Base-by-base conservation (phyloP, 1,140 invertebrate species). In the Musca domestica region DNA sequence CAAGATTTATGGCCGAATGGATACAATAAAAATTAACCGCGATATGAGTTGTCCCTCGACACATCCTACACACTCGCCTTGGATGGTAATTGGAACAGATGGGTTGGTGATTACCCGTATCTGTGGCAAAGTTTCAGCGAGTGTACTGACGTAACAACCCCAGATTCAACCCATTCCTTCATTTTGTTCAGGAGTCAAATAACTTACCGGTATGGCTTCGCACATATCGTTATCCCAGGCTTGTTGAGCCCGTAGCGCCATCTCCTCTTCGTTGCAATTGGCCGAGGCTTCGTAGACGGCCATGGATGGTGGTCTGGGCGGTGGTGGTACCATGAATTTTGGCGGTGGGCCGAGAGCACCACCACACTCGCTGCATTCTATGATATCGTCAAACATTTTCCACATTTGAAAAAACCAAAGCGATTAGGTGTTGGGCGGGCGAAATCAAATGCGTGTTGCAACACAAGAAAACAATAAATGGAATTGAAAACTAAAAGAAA, bases 261-360 rank as follows among this genome's bases (percentile, higher is more conserved):
- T 47, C 41, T 76, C 74, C 69, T 78, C 75, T 68, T 74, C 75
- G 27, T 79, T 76, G 72, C 76, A 78, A 46, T 80, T 78, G 70
- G 71, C 74, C 14, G 72, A 71, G 71, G 72, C 72, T 25, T 73
- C 74, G 46, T 71, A 77, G 17, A 78, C 80, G 68, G 85, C 85
- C 22, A 87, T 71, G 49, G 85, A 83, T 2, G 86, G 85, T 30
- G 86, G 86, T 71, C 86, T 70, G 1, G 86, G 86, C 0, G 86
- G 86, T 41, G 86, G 86, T 27, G 86, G 86, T 71, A 87, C 78
- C 54, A 86, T 78, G 72, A 87, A 87, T 77, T 86, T 84, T 66
- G 86, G 86, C 68, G 86, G 86, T 69, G 86, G 85, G 52, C 85
- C 86, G 61, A 86, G 78, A 79, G 85, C 82, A 74, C 85, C 86